A percentile compares a stretch with the other conserved stretches of the same genome.
These are phyloP conservation scores for Chymomyza costata DNA, from an alignment of 1,140 invertebrate species.

Conservation along the genomic window DNA sequence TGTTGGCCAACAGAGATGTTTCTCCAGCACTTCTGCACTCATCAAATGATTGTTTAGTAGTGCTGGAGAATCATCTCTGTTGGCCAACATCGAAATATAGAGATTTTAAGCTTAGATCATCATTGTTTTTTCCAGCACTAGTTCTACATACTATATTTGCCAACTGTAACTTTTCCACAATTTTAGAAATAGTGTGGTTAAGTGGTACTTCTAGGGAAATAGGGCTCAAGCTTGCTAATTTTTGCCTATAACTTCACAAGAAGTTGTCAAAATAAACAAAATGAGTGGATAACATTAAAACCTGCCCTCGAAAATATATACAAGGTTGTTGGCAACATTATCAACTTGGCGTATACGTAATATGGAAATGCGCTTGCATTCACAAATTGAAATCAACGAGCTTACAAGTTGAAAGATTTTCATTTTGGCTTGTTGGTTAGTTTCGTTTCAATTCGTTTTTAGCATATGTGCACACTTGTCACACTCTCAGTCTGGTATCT, in stretches of 20 bases:
- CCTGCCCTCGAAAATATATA: slow-evolving; percentile 10
- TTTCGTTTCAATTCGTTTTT: slow-evolving; percentile 33
- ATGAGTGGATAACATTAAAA: not conserved
- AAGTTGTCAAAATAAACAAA: slow-evolving; percentile 3
- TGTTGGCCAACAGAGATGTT: too few relatives aligned
- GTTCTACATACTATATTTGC: too few relatives aligned
- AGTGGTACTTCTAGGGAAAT: too few relatives aligned
- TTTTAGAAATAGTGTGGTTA: too few relatives aligned
- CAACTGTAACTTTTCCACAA: too few relatives aligned
- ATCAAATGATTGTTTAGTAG: too few relatives aligned
- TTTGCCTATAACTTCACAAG: slow-evolving; percentile 9
- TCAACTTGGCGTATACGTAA: slow-evolving; percentile 51
- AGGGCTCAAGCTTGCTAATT: too few relatives aligned
- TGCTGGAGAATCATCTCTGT: too few relatives aligned
- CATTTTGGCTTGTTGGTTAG: slow-evolving; percentile 26
- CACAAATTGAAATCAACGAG: slow-evolving; percentile 72
- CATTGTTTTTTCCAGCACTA: too few relatives aligned
- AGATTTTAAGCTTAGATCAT: too few relatives aligned
- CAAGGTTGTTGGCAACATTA: slow-evolving; percentile 1
- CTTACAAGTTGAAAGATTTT: slow-evolving; percentile 66
- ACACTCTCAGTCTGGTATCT: slow-evolving; percentile 39
- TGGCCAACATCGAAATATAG: too few relatives aligned
- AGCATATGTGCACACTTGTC: slow-evolving; percentile 34
- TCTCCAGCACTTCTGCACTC: too few relatives aligned
- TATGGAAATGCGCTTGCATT: slow-evolving; percentile 65